phyloP scores from a whole-genome alignment of 2,113 vertebrate genomes.

The Parus major region DNA sequence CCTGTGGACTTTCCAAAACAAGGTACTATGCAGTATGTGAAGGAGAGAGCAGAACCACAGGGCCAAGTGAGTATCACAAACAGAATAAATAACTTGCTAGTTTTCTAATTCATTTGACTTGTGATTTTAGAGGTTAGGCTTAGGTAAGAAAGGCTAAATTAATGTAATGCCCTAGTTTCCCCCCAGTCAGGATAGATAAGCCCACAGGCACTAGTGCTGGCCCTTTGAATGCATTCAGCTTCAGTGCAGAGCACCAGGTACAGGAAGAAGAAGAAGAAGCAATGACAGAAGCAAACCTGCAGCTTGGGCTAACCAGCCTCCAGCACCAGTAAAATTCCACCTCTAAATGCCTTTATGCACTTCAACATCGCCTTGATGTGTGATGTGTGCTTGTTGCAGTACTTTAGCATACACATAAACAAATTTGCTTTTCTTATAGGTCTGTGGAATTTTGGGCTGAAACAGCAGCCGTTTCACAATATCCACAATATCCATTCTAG shows the following conservation, averaged over 20 bases:
- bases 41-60: background rate
- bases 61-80: background rate
- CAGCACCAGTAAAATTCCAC: background rate
- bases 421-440: background rate
- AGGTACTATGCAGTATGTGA: background rate
- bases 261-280: fast-evolving
- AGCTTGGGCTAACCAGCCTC: background rate
- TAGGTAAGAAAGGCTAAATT: background rate
- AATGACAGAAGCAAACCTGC: background rate
- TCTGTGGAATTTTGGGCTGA: background rate
- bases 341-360: background rate
- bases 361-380: fast-evolving
- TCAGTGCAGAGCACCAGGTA: background rate
- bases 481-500: fast-evolving
- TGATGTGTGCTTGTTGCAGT: background rate
- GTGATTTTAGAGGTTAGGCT: background rate
- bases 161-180: background rate
- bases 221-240: background rate
- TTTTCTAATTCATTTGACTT: background rate
- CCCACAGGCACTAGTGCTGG: background rate
- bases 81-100: background rate
- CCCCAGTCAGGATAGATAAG: background rate
- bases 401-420: background rate
- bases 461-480: background rate
- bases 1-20: background rate